Evolutionary conservation across 2,888 invertebrate species (phyloP).

Genomic region (Harpalus rufipes): DNA sequence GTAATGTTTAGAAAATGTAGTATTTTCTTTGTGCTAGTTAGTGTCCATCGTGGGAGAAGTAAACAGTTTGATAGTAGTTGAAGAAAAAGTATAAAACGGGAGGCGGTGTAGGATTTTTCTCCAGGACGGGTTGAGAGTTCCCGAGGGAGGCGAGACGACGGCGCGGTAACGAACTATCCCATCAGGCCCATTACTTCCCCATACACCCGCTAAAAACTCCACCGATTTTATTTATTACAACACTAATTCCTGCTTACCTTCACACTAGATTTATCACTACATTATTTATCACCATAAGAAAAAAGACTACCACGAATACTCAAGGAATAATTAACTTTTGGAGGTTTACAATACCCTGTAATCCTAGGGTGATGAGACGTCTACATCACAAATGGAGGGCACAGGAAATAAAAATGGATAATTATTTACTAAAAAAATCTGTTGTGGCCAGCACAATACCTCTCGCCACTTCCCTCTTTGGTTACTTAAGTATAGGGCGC

Average conservation of each 20-base stretch:
- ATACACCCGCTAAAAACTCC: conserved; percentile 53
- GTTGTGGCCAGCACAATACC: too few species aligned
- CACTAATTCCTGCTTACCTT: conserved; percentile 58
- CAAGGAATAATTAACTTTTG: neutral
- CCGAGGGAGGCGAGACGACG: conserved; percentile 54
- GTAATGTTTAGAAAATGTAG: conserved; percentile 12
- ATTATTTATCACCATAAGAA: conserved; percentile 13
- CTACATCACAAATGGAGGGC: too few species aligned
- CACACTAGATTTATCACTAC: conserved; percentile 33
- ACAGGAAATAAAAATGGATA: too few species aligned
- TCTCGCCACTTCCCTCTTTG: too few species aligned
- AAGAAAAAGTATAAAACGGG: conserved; percentile 55
- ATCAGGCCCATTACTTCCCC: conserved; percentile 58
- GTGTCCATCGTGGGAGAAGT: conserved; percentile 21
- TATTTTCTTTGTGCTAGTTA: conserved; percentile 1
- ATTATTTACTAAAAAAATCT: too few species aligned
- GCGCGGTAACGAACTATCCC: conserved; percentile 61
- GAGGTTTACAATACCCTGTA: too few species aligned
- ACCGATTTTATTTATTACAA: conserved; percentile 55
- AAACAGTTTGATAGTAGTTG: conserved; percentile 18
- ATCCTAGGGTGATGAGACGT: too few species aligned
- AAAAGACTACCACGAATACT: neutral
- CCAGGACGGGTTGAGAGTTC: conserved; percentile 57
- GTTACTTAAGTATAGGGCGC: too few species aligned
- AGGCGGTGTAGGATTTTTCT: conserved; percentile 59